These are phyloP conservation scores for Anthopleura sola DNA, from an alignment of 64 coral and sea anemone genomes.

Conservation along the genomic window DNA sequence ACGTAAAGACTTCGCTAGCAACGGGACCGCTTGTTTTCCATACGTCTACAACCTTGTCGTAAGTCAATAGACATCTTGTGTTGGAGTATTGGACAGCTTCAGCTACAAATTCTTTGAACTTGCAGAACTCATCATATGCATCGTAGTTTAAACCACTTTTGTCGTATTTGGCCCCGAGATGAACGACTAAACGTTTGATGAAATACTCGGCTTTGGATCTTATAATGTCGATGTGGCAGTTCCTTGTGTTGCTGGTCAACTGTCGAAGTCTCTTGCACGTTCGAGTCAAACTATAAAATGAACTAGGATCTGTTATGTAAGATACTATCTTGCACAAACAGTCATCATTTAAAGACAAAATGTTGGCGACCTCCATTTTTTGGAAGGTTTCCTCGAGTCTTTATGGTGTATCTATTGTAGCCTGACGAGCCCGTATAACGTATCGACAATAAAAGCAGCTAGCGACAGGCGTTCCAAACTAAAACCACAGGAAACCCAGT, in stretches of 20 bases:
- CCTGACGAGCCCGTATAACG: no score
- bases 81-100: not conserved
- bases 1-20: conserved; percentile 59
- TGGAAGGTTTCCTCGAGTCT: no score
- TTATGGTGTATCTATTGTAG: no score
- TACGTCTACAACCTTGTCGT: conserved; percentile 39
- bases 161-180: not conserved
- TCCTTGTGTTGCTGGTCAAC: conserved; percentile 21
- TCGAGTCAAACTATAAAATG: conserved; percentile 36
- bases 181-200: conserved; percentile 36
- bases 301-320: conserved; percentile 8
- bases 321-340: conserved; percentile 46
- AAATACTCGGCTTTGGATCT: conserved; percentile 48
- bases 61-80: not conserved
- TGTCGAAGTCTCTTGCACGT: conserved; percentile 53
- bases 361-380: not conserved
- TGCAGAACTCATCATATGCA: conserved; percentile 14
- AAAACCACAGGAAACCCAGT: no score
- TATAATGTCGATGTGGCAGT: conserved; percentile 40
- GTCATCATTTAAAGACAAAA: conserved; percentile 43
- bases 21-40: conserved; percentile 62
- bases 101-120: conserved; percentile 14
- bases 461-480: no score
- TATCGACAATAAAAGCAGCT: no score
- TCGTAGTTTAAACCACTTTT: not conserved